Evolutionary conservation across 2,797 vertebrate species (phyloP), one percentile per base, ranked within the genome.

Genomic region (Bovichtus diacanthus): DNA sequence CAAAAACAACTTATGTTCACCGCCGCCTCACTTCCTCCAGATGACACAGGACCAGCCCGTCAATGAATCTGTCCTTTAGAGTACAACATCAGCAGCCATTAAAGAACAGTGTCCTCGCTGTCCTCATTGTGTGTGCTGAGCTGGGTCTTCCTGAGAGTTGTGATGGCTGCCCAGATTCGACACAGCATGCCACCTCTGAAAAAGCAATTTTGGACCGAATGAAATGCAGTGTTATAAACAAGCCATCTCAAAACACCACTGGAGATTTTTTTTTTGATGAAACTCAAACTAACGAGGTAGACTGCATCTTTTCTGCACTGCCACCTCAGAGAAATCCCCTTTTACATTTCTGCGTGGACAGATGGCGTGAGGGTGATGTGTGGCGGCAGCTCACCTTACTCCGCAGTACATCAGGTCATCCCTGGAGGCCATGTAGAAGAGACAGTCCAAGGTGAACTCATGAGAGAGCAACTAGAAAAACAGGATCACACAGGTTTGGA

Each of bases 351-450:
- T 75, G 62, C 72, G 25, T 69, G 58, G 46, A 56, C 44, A 31
- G 66, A 59, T 23, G 15, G 23, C 23, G 46, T 65, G 70, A 82
- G n/a, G 0, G 21, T 53, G 71, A 80, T 76, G 50, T 6, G 58
- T 18, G 44, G 19, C 34, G 70, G 47, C 63, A 29, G 23, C 85
- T 90, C 92, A 98, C 97, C 95, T 97, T 90, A 98, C 94, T 58
- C 82, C 88, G 54, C 94, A 94, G 74, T 97, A 97, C 76, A 91
- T 91, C 78, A 98, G 93, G 80, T 98, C 97, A 1, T 98, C 96
- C 69, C 90, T 93, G 65, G 94, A 95, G 82, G 95, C 95, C 54
- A 91, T 84, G 76, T 70, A 72, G 70, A 97, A 91, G 70, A 98
- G 93, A 83, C 89, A 87, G 27, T 92, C 94, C 86, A 97, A 93